A percentile compares a stretch with the other conserved stretches of the same genome.
phyloP scores from a whole-genome alignment of 2,797 vertebrate species.

The Muraenolepis orangiensis region DNA sequence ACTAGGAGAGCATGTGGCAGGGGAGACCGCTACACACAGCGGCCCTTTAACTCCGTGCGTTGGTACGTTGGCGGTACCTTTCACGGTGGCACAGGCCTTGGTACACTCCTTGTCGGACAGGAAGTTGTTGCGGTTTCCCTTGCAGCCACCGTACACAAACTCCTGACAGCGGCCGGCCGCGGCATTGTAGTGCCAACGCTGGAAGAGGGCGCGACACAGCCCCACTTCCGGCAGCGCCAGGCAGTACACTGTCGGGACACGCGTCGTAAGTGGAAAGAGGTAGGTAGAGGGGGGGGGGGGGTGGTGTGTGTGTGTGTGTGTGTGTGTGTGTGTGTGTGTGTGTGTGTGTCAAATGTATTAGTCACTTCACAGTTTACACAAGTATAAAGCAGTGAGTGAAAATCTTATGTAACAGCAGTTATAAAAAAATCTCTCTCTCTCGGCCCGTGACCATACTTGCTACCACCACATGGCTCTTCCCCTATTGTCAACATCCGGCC shows the following conservation, averaged over 20 bases:
- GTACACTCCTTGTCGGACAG: slow-evolving; percentile 76
- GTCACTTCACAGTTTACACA: no score
- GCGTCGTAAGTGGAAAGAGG: no score
- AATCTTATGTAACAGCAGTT: no score
- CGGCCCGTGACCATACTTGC: background rate
- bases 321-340: no score
- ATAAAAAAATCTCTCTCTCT: no score
- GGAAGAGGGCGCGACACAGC: slow-evolving; percentile 83
- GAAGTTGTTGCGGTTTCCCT: slow-evolving; percentile 87
- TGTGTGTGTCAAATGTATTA: background rate
- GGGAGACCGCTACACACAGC: no score
- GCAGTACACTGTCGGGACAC: slow-evolving; percentile 80
- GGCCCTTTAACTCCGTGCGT: background rate
- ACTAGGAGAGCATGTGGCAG: no score
- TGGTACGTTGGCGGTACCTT: slow-evolving; percentile 39
- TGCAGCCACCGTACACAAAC: slow-evolving; percentile 75
- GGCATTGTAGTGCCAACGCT: slow-evolving; percentile 82
- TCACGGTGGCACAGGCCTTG: slow-evolving; percentile 72
- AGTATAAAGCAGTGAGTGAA: no score
- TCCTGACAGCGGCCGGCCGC: slow-evolving; percentile 61
- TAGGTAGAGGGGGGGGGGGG: background rate
- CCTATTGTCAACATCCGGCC: no score
- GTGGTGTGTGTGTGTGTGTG: no score
- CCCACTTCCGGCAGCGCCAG: slow-evolving; percentile 77
- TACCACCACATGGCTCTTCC: no score